Percentiles rank a stretch among this genome's conserved stretches.
phyloP scores from a whole-genome alignment of 2,797 vertebrate genomes.

The Eulemur coronatus region DNA sequence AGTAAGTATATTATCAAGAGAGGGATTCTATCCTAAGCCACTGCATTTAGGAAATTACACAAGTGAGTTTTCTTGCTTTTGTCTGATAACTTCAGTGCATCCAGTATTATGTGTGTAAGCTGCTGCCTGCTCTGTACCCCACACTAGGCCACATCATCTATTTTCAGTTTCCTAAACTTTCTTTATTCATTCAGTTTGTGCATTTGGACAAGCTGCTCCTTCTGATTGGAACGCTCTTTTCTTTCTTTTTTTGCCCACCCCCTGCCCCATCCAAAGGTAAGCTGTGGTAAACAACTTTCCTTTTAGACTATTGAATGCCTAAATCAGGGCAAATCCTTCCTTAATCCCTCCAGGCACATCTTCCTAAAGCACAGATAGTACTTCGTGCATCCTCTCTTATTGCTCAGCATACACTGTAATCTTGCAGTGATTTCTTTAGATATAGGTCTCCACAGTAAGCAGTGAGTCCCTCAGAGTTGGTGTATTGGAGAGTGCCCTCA shows the following conservation, averaged over 20 bases:
- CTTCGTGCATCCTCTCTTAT: neutral
- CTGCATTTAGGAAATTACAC: neutral
- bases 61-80: neutral
- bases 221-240: neutral
- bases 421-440: neutral
- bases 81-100: neutral
- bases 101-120: neutral
- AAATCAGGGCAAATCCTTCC: neutral
- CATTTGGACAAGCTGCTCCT: neutral
- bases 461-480: neutral
- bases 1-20: slow-evolving; percentile 71
- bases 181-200: neutral
- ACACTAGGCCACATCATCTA: neutral
- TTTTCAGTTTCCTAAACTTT: neutral
- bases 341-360: neutral
- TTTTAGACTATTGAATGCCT: neutral
- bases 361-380: neutral
- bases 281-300: neutral
- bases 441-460: neutral
- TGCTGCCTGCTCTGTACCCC: neutral
- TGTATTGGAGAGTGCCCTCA: neutral
- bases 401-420: neutral
- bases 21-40: neutral
- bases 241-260: neutral
- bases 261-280: neutral